Percentiles rank a stretch among this genome's conserved stretches.
These are phyloP conservation scores for Lepidurus packardi DNA, from an alignment of 1,140 invertebrate genomes.

Conservation along the genomic window DNA sequence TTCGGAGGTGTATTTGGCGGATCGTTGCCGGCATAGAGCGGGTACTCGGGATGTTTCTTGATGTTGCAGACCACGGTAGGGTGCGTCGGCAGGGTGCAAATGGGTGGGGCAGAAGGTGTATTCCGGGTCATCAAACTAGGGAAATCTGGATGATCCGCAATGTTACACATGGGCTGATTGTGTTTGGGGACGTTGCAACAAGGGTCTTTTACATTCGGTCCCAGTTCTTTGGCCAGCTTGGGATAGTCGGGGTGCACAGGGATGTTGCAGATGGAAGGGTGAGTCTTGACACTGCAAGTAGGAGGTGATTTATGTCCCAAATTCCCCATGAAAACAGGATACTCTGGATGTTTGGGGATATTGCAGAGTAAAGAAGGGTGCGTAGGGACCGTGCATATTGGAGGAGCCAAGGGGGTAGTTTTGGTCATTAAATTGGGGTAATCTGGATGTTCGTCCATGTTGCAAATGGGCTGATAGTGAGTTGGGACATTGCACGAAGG, in stretches of 20 bases:
- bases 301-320: not conserved
- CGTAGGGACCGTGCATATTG: slow-evolving; percentile 13
- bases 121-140: slow-evolving; percentile 26
- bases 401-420: slow-evolving; percentile 23
- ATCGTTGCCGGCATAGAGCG: slow-evolving; percentile 25
- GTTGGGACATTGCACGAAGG: slow-evolving; percentile 29
- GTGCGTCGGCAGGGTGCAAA: slow-evolving; percentile 30
- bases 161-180: slow-evolving; percentile 24
- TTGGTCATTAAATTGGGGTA: slow-evolving; percentile 32
- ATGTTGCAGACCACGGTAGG: slow-evolving; percentile 29
- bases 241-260: slow-evolving; percentile 30
- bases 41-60: slow-evolving; percentile 30
- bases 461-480: slow-evolving; percentile 30
- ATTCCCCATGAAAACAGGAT: slow-evolving; percentile 29
- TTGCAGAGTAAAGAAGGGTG: slow-evolving; percentile 32
- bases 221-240: slow-evolving; percentile 19
- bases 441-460: slow-evolving; percentile 32
- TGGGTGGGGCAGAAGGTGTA: slow-evolving; percentile 2
- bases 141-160: slow-evolving; percentile 29
- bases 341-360: slow-evolving; percentile 34
- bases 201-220: not conserved
- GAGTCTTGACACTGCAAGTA: not conserved
- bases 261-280: slow-evolving; percentile 29
- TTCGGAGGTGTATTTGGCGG: slow-evolving; percentile 8
- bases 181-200: slow-evolving; percentile 26